Evolutionary conservation across 2,888 invertebrate genomes (phyloP), one percentile per base, ranked within the genome.

Genomic region (Tenthredo amoena): DNA sequence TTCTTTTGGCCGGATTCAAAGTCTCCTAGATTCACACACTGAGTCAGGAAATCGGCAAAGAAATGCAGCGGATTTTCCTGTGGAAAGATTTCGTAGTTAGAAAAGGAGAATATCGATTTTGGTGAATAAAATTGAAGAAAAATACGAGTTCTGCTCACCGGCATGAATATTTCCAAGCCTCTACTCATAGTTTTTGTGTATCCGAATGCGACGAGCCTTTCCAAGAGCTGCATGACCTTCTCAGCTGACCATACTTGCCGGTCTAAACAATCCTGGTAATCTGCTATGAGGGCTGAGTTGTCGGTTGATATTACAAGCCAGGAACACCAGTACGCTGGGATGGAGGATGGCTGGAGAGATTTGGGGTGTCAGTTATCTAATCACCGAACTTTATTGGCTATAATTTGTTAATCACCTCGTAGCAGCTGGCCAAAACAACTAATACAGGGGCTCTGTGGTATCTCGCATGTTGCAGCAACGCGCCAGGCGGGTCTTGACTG

Each of bases 111-210:
- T n/a, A 68, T 21, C 68, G 10, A 26, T 65, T 12, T 65, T 31
- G 2, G 10, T 31, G 21, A 10, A 65, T 34, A 4, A 72, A 77
- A 31, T 10, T 68, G 0, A 12, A 4, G 37, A n/a, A 72, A 74
- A 10, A 26, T 31, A 7, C 50, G 10, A 84, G 81, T 9, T 62
- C n/a, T 37, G 26, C 89, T 88, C 93, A 96, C 96, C 88, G 96
- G 95, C 93, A 96, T 95, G 92, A 97, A 97, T 88, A 97, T 95
- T 74, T 95, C 93, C 90, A 96, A 95, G 86, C 97, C 96, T 89
- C 96, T 95, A 77, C 95, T 94, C 37, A 97, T 91, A 0, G 96
- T 96, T 62, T 94, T 94, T 7, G 96, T 93, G 88, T 95, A 96
- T 15, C 96, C 95, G 40, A 94, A 94, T 21, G 93, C 91, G 10